Evolutionary conservation across 2,797 vertebrate species (phyloP).

Genomic region (Tokudaia tokunoshimensis): DNA sequence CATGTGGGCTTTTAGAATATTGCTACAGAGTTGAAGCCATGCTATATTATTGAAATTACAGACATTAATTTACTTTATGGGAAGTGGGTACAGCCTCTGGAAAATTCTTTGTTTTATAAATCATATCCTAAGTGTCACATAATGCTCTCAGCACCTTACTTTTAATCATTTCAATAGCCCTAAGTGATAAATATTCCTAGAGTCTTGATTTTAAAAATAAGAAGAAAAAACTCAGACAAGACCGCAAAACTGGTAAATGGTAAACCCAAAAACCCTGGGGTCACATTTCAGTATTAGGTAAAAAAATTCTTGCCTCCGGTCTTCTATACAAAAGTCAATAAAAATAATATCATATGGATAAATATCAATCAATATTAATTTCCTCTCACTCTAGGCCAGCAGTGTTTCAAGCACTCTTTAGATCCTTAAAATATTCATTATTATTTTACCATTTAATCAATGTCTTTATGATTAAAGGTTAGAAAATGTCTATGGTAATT

Average conservation of each 20-base stretch:
- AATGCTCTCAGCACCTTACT: neutral
- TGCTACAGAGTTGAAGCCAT: conserved; percentile 24
- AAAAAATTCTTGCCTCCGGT: neutral
- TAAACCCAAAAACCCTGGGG: neutral
- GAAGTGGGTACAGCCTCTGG: neutral
- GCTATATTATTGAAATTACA: neutral
- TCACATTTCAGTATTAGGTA: neutral
- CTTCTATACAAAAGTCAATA: conserved; percentile 17
- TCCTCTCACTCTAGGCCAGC: neutral
- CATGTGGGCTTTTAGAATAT: conserved; percentile 57
- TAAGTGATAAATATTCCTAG: neutral
- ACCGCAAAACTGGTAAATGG: neutral
- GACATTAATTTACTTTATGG: conserved; percentile 7
- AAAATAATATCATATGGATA: neutral
- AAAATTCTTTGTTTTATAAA: neutral
- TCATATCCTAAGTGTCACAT: neutral
- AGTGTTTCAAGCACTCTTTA: neutral
- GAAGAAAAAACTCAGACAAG: conserved; percentile 30
- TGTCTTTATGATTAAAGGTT: neutral
- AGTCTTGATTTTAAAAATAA: conserved; percentile 18
- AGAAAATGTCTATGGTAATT: neutral
- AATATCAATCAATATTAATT: conserved; percentile 34
- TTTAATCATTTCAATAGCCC: neutral
- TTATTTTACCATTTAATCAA: conserved; percentile 5
- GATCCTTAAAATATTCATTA: neutral